Conservation (phyloP, 2,113 vertebrate species). For the Mellivora capensis region DNA sequence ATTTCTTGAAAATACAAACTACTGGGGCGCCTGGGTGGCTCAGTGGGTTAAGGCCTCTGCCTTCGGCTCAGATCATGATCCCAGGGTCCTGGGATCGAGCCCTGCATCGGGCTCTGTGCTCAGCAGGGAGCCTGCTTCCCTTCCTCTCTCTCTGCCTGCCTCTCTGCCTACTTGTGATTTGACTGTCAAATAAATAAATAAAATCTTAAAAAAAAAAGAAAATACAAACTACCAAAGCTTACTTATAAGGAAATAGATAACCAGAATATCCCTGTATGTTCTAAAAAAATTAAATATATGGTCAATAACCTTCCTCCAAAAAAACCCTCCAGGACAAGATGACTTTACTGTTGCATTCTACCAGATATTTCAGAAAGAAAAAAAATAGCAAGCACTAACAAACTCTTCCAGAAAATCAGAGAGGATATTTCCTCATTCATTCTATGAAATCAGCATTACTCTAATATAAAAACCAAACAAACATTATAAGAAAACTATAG, state of each 20-base stretch:
- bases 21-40: background rate
- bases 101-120: no score
- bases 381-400: background rate
- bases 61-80: no score
- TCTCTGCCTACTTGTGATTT: no score
- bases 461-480: background rate
- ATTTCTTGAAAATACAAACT: background rate
- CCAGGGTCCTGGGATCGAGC: no score
- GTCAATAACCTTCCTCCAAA: background rate
- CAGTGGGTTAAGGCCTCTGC: no score
- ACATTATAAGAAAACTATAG: background rate
- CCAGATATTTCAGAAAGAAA: background rate
- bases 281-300: background rate
- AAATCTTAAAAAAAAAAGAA: background rate
- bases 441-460: background rate
- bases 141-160: no score
- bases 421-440: background rate
- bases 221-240: background rate
- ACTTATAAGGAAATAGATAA: background rate
- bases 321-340: background rate
- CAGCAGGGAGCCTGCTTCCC: no score
- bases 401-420: background rate
- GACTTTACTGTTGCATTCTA: background rate
- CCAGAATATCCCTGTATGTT: background rate
- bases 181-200: no score